Evolutionary conservation across 2,797 vertebrate species (phyloP), one percentile per base, ranked within the genome.

Genomic region (Pogoniulus pusillus): DNA sequence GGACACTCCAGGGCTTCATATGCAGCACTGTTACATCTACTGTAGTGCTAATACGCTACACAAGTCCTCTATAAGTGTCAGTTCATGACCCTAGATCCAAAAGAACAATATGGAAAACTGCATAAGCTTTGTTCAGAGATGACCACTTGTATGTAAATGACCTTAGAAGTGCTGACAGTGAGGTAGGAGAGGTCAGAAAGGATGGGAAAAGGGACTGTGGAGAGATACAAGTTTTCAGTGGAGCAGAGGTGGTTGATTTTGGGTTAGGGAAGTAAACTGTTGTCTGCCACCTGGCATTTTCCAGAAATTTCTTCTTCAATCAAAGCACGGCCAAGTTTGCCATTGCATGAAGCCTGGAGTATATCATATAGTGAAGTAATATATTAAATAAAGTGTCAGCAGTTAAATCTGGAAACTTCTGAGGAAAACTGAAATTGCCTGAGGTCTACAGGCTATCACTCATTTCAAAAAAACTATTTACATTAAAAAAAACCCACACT

Each of bases 41-140:
- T 7, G 3, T 34, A 58, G 53, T 9, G 45, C 15, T 70, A 10
- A 39, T 13, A 29, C 13, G 16, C 15, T 27, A 13, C n/a, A 29
- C 0, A 0, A 57, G 8, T 27, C 45, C 83, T 72, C 57, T 2
- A 0, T 7, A 51, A 30, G 27, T 2, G 4, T 49, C 68, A 30
- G 47, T 49, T 23, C 47, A 5, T 2, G 27, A 0, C 85, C 30
- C 68, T 30, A 41, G 29, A 68, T 32, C 27, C 27, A 22, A 75
- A 64, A 43, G 3, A 58, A 37, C 15, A 10, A 8, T 22, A 24
- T 2, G 20, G 55, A 70, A 73, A 89, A 30, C 20, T 41, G 35
- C 24, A 35, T 32, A 34, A 47, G 14, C 37, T 65, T 63, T 39
- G 22, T 19, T 85, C 39, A 34, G 35, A 60, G 47, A 23, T 22